Percentiles rank a stretch among this genome's conserved stretches.
These are phyloP conservation scores for Apostichopus californicus DNA, from an alignment of 35 echinoderm and acorn worm species.

Conservation along the genomic window DNA sequence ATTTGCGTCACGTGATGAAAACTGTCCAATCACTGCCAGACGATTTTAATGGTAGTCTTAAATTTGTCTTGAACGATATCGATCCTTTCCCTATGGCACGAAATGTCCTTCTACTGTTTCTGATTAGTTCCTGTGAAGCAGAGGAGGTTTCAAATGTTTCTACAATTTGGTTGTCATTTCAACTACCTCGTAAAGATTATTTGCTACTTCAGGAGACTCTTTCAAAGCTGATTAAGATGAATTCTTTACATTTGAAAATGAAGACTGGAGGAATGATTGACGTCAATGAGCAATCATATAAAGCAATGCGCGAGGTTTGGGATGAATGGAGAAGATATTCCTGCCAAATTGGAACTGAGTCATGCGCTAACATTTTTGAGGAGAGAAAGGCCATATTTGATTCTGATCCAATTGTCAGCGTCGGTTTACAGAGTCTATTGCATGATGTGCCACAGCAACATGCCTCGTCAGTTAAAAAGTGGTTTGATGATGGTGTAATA, in stretches of 20 bases:
- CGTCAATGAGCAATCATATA: not conserved
- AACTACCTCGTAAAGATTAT: not conserved
- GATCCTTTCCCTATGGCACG: slow-evolving; percentile 65
- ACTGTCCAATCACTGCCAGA: not conserved
- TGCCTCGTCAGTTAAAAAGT: slow-evolving; percentile 25
- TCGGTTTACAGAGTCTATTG: not conserved
- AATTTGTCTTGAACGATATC: slow-evolving; percentile 50
- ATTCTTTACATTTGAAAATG: not conserved
- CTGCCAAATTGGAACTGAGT: not conserved
- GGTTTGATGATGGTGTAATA: slow-evolving; percentile 54
- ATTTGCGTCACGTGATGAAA: slow-evolving; percentile 13
- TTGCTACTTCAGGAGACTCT: not conserved
- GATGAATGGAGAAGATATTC: slow-evolving; percentile 23
- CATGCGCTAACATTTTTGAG: slow-evolving; percentile 13
- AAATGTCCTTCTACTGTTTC: slow-evolving; percentile 62
- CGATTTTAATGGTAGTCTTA: not conserved
- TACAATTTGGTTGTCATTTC: not conserved
- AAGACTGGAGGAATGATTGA: not conserved
- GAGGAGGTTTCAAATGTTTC: not conserved
- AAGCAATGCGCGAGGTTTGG: slow-evolving; percentile 52
- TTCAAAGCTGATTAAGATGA: not conserved
- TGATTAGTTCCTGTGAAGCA: not conserved
- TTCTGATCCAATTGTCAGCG: not conserved
- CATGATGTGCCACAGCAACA: slow-evolving; percentile 2
- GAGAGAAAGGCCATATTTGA: slow-evolving; percentile 45